These are phyloP conservation scores for Pristionchus maxplancki DNA, from an alignment of 2,888 invertebrate genomes.

Conservation along the genomic window DNA sequence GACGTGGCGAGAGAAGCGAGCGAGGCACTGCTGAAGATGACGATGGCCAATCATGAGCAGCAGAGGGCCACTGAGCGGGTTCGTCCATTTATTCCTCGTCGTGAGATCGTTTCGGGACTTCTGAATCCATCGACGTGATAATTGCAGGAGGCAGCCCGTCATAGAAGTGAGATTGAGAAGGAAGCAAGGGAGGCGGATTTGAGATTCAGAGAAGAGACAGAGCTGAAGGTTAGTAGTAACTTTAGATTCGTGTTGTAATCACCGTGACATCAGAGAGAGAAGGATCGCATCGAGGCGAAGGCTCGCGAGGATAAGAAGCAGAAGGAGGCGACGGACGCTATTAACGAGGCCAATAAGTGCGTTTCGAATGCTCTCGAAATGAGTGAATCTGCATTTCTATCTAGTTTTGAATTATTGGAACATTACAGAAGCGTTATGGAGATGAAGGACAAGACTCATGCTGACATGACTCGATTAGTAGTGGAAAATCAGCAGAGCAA, in stretches of 20 bases:
- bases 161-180: neutral
- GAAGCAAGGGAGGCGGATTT: neutral
- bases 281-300: neutral
- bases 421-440: slow-evolving; percentile 52
- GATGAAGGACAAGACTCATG: slow-evolving; percentile 71
- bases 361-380: neutral
- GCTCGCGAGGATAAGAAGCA: slow-evolving; percentile 1
- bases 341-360: neutral
- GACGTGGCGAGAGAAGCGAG: neutral
- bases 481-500: slow-evolving; percentile 2
- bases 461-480: slow-evolving; percentile 56
- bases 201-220: neutral
- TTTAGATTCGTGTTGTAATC: neutral
- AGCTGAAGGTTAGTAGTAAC: neutral
- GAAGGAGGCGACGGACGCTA: neutral
- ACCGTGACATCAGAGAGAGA: neutral
- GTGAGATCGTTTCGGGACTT: no score
- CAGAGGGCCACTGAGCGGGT: neutral
- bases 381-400: no score
- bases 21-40: neutral
- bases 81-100: neutral
- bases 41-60: neutral
- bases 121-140: no score
- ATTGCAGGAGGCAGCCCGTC: neutral
- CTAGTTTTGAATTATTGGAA: neutral